phyloP scores from a whole-genome alignment of 2,888 invertebrate species.

The Clusia tigrina region DNA sequence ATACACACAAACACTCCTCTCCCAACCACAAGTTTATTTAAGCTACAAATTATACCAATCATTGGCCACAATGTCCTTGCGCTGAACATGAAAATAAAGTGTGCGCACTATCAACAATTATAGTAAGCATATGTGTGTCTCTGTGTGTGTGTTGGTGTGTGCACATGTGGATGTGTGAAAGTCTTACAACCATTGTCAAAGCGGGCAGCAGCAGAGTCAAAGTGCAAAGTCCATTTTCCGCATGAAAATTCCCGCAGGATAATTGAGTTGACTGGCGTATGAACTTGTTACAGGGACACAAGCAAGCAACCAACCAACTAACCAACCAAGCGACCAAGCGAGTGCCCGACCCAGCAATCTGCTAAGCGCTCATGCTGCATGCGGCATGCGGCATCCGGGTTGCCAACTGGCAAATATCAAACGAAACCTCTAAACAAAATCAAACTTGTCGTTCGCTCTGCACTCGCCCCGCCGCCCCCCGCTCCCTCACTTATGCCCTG shows the following conservation, averaged over 20 bases:
- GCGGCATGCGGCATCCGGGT: neutral
- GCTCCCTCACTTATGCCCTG: neutral
- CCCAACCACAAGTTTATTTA: too few relatives aligned
- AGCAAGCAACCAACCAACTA: too few relatives aligned
- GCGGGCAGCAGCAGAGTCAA: neutral
- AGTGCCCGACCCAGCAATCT: neutral
- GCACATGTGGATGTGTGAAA: too few relatives aligned
- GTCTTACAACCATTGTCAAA: too few relatives aligned
- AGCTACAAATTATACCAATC: too few relatives aligned
- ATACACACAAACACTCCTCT: neutral
- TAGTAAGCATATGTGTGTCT: too few relatives aligned
- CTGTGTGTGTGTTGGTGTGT: too few relatives aligned
- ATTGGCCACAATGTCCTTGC: too few relatives aligned
- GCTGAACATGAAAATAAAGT: too few relatives aligned
- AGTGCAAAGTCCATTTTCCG: constrained; percentile 13
- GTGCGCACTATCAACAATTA: too few relatives aligned
- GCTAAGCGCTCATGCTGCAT: neutral
- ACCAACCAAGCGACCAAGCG: too few relatives aligned
- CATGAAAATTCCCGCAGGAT: constrained; percentile 8
- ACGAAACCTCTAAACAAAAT: constrained; percentile 1
- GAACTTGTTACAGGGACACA: neutral
- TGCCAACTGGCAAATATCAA: constrained; percentile 10
- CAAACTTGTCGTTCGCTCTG: constrained; percentile 1
- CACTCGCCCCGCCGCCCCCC: too few relatives aligned
- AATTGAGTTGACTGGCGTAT: constrained; percentile 13